phyloP scores from a whole-genome alignment of 2,113 vertebrate species.

The Aldabrachelys gigantea region DNA sequence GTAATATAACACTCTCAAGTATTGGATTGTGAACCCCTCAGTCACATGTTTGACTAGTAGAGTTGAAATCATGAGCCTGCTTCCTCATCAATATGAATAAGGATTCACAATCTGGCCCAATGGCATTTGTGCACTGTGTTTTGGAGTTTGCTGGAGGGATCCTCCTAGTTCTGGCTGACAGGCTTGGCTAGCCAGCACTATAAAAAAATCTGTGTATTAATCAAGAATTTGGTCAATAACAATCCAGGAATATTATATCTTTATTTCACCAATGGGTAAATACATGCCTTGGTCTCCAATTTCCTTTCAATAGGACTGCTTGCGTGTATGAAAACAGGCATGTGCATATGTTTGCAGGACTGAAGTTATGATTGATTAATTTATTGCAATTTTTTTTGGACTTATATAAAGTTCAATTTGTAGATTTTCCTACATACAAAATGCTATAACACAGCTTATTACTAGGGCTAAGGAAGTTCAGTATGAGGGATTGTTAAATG shows the following conservation, averaged over 20 bases:
- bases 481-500: not conserved
- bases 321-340: not conserved
- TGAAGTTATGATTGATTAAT: not conserved
- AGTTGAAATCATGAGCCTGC: not conserved
- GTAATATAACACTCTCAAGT: no score
- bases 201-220: not conserved
- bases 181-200: no score
- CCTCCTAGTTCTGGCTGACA: no score
- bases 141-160: no score
- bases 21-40: not conserved
- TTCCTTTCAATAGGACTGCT: not conserved
- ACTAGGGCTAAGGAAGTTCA: not conserved
- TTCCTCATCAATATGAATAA: not conserved
- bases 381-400: not conserved
- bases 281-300: not conserved
- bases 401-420: not conserved
- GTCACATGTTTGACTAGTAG: not conserved
- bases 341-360: not conserved
- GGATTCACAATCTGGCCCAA: not conserved
- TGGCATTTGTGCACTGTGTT: no score
- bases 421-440: slow-evolving; percentile 16
- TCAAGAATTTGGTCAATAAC: not conserved
- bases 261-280: not conserved
- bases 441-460: not conserved
- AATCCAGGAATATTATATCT: not conserved